Evolutionary conservation across 2,888 invertebrate species (phyloP).

Genomic region (Stenodera caucasica): DNA sequence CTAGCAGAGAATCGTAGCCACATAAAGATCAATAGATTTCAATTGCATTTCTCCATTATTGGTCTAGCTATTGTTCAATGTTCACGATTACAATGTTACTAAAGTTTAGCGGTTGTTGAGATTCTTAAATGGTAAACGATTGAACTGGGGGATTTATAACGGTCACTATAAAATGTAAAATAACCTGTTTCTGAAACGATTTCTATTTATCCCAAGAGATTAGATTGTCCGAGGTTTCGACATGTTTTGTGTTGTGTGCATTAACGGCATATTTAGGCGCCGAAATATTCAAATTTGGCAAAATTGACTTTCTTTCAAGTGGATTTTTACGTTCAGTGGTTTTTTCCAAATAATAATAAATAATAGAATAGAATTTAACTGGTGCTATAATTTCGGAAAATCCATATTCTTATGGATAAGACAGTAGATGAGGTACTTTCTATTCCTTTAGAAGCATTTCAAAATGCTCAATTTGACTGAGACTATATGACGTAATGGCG

Average conservation of each 20-base stretch:
- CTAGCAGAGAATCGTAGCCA: no score
- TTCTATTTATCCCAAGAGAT: constrained; percentile 19
- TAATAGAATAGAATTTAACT: background rate
- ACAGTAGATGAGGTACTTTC: constrained; percentile 19
- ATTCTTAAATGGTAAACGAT: constrained; percentile 19
- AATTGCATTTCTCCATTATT: background rate
- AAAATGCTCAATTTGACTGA: constrained; percentile 33
- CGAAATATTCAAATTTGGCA: no score
- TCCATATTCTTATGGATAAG: constrained; percentile 20
- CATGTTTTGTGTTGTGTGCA: no score
- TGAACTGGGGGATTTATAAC: constrained; percentile 14
- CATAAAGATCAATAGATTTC: no score
- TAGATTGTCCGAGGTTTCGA: constrained; percentile 17
- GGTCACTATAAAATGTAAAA: constrained; percentile 23
- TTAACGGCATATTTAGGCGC: no score
- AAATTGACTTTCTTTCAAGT: constrained; percentile 14
- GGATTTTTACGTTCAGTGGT: constrained; percentile 2
- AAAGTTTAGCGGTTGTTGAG: constrained; percentile 13
- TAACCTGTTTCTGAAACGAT: constrained; percentile 21
- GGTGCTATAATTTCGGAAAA: constrained; percentile 16
- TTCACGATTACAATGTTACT: constrained; percentile 14
- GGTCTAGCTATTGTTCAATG: constrained; percentile 6
- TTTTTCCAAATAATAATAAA: background rate
- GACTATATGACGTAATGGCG: constrained; percentile 29
- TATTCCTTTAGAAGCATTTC: constrained; percentile 15